Conservation (phyloP, 2,113 vertebrate genomes). For the Cnemophilus loriae region DNA sequence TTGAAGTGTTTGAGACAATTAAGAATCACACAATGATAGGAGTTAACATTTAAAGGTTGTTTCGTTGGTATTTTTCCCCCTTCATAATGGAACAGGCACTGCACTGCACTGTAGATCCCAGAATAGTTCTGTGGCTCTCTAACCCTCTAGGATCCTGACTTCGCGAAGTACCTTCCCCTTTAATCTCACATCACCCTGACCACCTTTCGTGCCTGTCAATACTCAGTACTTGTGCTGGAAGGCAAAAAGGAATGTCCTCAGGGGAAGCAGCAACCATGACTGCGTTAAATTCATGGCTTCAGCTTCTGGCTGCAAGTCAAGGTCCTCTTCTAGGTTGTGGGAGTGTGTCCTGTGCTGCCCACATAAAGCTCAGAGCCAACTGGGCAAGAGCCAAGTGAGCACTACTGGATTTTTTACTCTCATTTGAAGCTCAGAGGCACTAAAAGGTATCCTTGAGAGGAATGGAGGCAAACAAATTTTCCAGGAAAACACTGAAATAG, state of each 20-base stretch:
- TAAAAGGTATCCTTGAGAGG: neutral
- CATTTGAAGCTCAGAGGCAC: neutral
- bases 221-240: neutral
- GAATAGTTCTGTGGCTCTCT: neutral
- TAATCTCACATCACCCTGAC: neutral
- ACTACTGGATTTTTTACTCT: neutral
- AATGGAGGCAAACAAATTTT: neutral
- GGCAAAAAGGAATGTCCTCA: neutral
- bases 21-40: neutral
- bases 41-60: neutral
- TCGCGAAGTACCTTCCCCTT: neutral
- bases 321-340: neutral
- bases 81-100: neutral
- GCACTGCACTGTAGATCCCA: neutral
- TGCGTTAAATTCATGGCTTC: neutral
- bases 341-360: neutral
- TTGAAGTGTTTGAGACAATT: neutral
- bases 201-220: neutral
- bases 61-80: neutral
- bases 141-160: neutral
- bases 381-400: neutral
- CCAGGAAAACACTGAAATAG: neutral
- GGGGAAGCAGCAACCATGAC: neutral
- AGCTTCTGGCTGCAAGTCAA: neutral
- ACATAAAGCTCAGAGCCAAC: neutral